Evolutionary conservation across 37 sponge, comb jelly and placozoan genomes (phyloP), one percentile per base, ranked within the genome.

Genomic region (Dysidea cf. avara): DNA sequence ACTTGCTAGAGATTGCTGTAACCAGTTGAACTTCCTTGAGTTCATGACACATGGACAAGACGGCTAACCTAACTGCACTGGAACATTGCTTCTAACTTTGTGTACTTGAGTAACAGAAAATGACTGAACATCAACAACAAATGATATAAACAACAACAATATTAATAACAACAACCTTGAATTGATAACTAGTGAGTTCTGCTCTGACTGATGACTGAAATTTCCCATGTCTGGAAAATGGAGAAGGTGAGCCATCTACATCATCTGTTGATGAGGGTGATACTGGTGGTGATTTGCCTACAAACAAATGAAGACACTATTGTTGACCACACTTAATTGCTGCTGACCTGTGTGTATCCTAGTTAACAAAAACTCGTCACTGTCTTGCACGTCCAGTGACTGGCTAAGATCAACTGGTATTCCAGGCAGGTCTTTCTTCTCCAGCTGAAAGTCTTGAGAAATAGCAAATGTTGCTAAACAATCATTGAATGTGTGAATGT

Each of bases 131-230:
- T 63, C 12, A 11, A 59, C 58, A 35, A 25, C 25, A 36, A n/a
- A n/a, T n/a, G n/a, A 43, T 43, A 9, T 43, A 5, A 43, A 43
- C 46, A 43, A 43, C 46, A 43, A 43, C 9, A 9, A 9, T 12
- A 9, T 43, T 5, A 43, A 43, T 43, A 43, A 43, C 35, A 72
- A 4, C 11, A 54, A 82, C 88, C 83, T 76, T 87, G 68, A 82
- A 87, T 46, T 82, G 88, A 65, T 87, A 77, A 51, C 71, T 76
- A 14, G 88, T 82, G 32, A 87, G 72, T 66, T 76, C 83, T 36
- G 78, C 84, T 39, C 56, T 60, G 11, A 86, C 82, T 38, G 33
- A 46, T 48, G 74, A 54, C 31, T 54, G 56, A 11, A 54, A 35
- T 28, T 40, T 56, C 60, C 60, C 56, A 30, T 9, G 32, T 39